Conservation (phyloP, 2,888 invertebrate genomes). For the Yponomeuta plumbellus region DNA sequence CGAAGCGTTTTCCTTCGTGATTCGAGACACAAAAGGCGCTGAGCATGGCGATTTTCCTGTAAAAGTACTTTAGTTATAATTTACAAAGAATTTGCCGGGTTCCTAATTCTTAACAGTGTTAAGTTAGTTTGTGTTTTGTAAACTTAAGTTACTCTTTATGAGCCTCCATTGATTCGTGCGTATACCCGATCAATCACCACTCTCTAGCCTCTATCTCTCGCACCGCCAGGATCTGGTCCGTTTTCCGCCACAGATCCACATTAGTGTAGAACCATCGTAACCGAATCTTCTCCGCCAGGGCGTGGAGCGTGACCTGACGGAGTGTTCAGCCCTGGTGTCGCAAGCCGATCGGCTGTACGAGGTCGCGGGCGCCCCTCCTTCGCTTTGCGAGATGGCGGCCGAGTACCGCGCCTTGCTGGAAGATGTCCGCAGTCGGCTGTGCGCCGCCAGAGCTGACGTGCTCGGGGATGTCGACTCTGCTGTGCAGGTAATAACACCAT, state of each 20-base stretch:
- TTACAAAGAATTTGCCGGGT: too few relatives aligned
- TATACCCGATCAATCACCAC: too few relatives aligned
- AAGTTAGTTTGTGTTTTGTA: too few relatives aligned
- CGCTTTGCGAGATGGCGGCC: background rate
- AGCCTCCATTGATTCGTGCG: too few relatives aligned
- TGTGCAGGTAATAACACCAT: conserved; percentile 46
- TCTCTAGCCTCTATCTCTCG: too few relatives aligned
- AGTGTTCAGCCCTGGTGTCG: conserved; percentile 52
- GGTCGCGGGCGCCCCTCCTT: conserved; percentile 23
- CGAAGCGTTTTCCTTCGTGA: too few relatives aligned
- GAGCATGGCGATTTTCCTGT: too few relatives aligned
- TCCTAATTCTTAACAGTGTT: too few relatives aligned
- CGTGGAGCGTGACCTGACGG: conserved; percentile 53
- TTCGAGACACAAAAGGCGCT: too few relatives aligned
- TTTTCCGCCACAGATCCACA: background rate
- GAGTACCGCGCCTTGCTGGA: conserved; percentile 59
- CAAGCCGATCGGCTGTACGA: conserved; percentile 55
- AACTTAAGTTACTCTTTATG: too few relatives aligned
- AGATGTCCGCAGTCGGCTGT: conserved; percentile 52
- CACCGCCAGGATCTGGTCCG: too few relatives aligned
- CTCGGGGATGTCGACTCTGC: conserved; percentile 59
- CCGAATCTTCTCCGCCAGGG: conserved; percentile 31
- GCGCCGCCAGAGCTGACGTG: conserved; percentile 53
- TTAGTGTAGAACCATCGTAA: background rate
- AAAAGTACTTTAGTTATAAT: too few relatives aligned